Conservation (phyloP, 2,113 vertebrate genomes). For the Isichthys henryi region DNA sequence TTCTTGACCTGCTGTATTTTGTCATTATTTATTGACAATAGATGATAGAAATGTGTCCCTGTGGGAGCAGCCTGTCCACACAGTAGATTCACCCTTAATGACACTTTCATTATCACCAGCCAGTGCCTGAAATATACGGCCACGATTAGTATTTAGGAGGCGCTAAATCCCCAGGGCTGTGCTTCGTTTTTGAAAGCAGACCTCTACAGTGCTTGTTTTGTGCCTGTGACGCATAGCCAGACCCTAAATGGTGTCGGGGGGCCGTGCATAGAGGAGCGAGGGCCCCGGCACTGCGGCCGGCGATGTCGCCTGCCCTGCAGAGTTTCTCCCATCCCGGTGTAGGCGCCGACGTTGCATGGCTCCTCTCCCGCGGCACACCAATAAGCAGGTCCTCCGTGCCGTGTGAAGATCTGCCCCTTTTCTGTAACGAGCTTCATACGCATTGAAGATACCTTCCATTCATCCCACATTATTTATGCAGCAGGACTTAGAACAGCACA, state of each 20-base stretch:
- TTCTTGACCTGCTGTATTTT: neutral
- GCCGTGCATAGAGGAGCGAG: neutral
- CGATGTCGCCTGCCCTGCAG: neutral
- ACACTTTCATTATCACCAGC: neutral
- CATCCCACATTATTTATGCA: neutral
- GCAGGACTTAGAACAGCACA: neutral
- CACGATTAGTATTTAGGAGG: neutral
- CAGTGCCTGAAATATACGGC: neutral
- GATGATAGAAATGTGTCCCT: neutral
- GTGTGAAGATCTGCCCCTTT: neutral
- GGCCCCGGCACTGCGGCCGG: neutral
- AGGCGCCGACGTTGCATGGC: conserved; percentile 1
- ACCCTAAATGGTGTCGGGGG: neutral
- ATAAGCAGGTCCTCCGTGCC: neutral
- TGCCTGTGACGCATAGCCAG: neutral
- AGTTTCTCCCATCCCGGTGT: neutral
- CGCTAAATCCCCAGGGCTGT: neutral
- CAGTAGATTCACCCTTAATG: neutral
- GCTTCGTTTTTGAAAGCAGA: neutral
- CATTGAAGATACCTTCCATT: neutral
- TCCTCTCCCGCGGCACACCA: neutral
- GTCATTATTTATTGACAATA: neutral
- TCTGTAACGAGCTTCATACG: neutral
- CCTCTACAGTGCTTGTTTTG: neutral
- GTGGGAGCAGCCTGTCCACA: neutral